phyloP scores from a whole-genome alignment of 2,113 vertebrate genomes.

The Mesocricetus auratus region DNA sequence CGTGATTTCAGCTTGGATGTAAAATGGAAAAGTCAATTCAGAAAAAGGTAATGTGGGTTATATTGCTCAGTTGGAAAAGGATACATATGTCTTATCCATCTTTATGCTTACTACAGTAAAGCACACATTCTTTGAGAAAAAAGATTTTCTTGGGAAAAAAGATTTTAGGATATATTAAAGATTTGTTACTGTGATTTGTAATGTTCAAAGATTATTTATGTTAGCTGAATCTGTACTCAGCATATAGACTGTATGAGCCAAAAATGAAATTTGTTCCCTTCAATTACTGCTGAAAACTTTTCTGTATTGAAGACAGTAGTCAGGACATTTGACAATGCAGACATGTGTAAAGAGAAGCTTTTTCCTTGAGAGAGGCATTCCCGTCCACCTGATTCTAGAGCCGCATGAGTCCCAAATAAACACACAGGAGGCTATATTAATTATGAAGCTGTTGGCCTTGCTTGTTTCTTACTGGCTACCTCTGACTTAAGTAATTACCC shows the following conservation, averaged over 20 bases:
- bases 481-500: no score
- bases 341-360: no score
- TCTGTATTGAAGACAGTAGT: background rate
- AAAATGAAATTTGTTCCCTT: background rate
- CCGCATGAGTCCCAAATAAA: no score
- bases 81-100: background rate
- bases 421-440: no score
- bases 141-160: no score
- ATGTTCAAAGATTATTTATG: background rate
- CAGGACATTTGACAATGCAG: background rate
- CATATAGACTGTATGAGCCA: background rate
- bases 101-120: background rate
- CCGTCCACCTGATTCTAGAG: no score
- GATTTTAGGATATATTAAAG: background rate
- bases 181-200: slow-evolving; percentile 7
- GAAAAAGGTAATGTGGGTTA: background rate
- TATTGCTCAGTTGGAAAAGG: background rate
- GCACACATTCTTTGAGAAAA: background rate
- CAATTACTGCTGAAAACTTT: background rate
- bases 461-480: no score
- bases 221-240: background rate
- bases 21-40: background rate
- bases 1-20: background rate
- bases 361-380: no score
- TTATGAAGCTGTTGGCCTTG: no score